A percentile compares a stretch with the other conserved stretches of the same genome.
phyloP scores from a whole-genome alignment of 2,113 vertebrate species.

The Oplegnathus fasciatus region DNA sequence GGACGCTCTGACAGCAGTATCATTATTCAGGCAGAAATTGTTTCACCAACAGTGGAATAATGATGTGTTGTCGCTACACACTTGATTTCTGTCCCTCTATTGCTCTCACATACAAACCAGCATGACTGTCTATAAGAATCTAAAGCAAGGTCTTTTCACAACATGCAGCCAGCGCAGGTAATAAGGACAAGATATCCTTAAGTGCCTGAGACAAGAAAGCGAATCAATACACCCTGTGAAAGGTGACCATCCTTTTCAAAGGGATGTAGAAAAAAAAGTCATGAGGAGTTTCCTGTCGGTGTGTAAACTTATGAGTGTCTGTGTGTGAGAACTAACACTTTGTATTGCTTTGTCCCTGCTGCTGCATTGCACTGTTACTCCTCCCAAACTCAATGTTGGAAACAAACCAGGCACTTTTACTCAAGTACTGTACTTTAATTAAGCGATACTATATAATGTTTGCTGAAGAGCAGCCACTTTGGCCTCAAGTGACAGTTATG shows the following conservation, averaged over 20 bases:
- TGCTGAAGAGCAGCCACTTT: background rate
- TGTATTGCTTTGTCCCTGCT: background rate
- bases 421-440: background rate
- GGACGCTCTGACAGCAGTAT: constrained; percentile 55
- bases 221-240: constrained; percentile 28
- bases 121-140: background rate
- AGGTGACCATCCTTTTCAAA: background rate
- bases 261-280: constrained; percentile 12
- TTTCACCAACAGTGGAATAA: constrained; percentile 47
- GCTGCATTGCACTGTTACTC: background rate
- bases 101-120: constrained; percentile 13
- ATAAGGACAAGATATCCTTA: background rate
- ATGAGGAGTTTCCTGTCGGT: background rate
- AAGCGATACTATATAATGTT: no score
- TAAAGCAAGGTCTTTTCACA: constrained; percentile 7
- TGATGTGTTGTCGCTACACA: constrained; percentile 35
- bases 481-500: background rate
- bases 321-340: constrained; percentile 9
- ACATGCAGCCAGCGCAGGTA: constrained; percentile 1
- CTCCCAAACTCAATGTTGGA: background rate
- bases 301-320: constrained; percentile 14
- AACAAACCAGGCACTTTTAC: no score
- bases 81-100: background rate
- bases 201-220: background rate
- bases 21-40: constrained; percentile 53